phyloP scores from a whole-genome alignment of 2,113 vertebrate species.

The Proteles cristata region DNA sequence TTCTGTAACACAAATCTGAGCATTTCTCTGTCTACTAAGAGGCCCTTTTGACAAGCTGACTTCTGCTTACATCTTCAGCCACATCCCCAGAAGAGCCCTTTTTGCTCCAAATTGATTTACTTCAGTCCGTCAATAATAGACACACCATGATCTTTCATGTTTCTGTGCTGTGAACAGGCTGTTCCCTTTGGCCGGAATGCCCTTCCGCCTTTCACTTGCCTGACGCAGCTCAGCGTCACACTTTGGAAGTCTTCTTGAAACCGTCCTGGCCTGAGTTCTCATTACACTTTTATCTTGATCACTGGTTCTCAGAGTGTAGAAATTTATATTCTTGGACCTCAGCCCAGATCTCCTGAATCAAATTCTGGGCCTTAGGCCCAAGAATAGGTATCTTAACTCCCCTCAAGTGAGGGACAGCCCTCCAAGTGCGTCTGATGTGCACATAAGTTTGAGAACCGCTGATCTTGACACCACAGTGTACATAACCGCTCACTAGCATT shows the following conservation, averaged over 20 bases:
- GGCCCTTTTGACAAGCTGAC: background rate
- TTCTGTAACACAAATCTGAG: background rate
- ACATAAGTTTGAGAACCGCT: background rate
- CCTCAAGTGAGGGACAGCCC: background rate
- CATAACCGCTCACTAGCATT: background rate
- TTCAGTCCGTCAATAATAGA: background rate
- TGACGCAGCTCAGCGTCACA: background rate
- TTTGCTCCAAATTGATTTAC: background rate
- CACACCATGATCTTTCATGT: background rate
- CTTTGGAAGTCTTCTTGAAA: background rate
- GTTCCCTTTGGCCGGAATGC: background rate
- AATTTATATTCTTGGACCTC: background rate
- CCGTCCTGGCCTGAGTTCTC: background rate
- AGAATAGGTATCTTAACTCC: background rate
- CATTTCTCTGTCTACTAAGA: background rate
- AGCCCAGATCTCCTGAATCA: background rate
- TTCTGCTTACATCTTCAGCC: conserved; percentile 1
- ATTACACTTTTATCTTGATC: background rate
- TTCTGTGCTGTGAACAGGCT: background rate
- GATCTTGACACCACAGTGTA: background rate
- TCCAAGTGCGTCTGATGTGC: background rate
- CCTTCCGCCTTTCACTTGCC: background rate
- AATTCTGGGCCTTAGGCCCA: background rate
- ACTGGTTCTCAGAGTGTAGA: background rate
- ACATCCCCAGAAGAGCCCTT: background rate